Evolutionary conservation across 2,113 vertebrate genomes (phyloP), one percentile per base, ranked within the genome.

Genomic region (Asarcornis scutulata): DNA sequence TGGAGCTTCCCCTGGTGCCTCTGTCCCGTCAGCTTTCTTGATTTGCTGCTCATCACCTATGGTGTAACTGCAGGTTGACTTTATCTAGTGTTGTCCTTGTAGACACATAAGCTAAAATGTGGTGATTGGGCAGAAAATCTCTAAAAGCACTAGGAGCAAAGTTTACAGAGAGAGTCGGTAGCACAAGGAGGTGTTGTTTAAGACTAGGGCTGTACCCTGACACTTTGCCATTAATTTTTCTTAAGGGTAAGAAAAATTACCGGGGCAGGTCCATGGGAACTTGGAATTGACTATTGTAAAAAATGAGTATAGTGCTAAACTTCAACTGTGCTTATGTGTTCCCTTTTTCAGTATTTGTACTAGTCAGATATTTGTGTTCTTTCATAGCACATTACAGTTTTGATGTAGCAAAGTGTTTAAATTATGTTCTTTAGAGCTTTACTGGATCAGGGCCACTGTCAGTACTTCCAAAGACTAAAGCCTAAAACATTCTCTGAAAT

Each of bases 401-500:
- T 89, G 83, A 93, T 92, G 80, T 79, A 95, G 69, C 89, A 79
- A 83, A 95, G 44, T 0, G 1, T 84, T 87, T 94, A 48, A 84
- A 90, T 95, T 63, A 90, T 84, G 59, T 66, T 82, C 92, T 96
- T 94, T 88, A 85, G 88, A 69, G 74, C 66, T 84, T 90, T 93
- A 31, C 81, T 97, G 95, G 95, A 95, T 78, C 76, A 36, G 62
- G n/a, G 93, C 96, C 96, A 95, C 73, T 88, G 76, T 92, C 77
- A 94, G 83, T 95, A 83, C 58, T 94, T 94, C 86, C 92, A 95
- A 83, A 95, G 88, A 95, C 55, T 59, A 71, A 96, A 93, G 83
- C 68, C 83, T 83, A 72, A 90, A 93, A 44, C 83, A 76, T 84
- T 91, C 92, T 93, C 88, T 95, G 80, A 83, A 93, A 74, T 93